phyloP scores from a whole-genome alignment of 1,140 invertebrate genomes.

The Zaprionus ghesquierei region DNA sequence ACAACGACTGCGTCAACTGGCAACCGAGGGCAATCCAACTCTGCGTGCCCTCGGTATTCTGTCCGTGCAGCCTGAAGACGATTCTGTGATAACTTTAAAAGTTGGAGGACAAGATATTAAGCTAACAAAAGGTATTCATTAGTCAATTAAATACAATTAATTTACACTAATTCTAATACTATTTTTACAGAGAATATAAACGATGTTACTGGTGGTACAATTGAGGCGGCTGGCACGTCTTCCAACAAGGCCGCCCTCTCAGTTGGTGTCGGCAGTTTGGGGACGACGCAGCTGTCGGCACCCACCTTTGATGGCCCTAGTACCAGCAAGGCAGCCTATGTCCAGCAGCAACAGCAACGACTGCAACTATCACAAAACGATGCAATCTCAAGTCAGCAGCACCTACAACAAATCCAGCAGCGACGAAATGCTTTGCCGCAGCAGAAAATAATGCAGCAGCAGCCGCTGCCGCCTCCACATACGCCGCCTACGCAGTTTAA shows the following conservation, averaged over 20 bases:
- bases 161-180: neutral
- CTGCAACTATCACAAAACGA: constrained; percentile 59
- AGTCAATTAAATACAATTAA: neutral
- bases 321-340: constrained; percentile 67
- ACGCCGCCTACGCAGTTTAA: constrained; percentile 75
- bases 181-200: constrained; percentile 59
- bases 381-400: constrained; percentile 65
- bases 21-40: constrained; percentile 93
- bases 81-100: constrained; percentile 96
- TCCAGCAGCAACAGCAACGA: constrained; percentile 59
- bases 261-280: constrained; percentile 32
- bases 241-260: constrained; percentile 49
- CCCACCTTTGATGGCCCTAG: constrained; percentile 66
- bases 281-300: constrained; percentile 43
- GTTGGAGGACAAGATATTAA: constrained; percentile 91
- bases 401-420: constrained; percentile 45
- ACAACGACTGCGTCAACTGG: constrained; percentile 92
- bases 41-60: constrained; percentile 96
- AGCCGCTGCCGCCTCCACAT: constrained; percentile 37
- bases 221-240: constrained; percentile 80
- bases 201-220: constrained; percentile 49
- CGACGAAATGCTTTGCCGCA: constrained; percentile 53
- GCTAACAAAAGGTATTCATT: constrained; percentile 84
- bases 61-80: constrained; percentile 97
- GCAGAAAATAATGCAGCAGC: constrained; percentile 59